A percentile compares a stretch with the other conserved stretches of the same genome.
Evolutionary conservation across 2,113 vertebrate genomes (phyloP).

Genomic region (Dicaeum eximium): DNA sequence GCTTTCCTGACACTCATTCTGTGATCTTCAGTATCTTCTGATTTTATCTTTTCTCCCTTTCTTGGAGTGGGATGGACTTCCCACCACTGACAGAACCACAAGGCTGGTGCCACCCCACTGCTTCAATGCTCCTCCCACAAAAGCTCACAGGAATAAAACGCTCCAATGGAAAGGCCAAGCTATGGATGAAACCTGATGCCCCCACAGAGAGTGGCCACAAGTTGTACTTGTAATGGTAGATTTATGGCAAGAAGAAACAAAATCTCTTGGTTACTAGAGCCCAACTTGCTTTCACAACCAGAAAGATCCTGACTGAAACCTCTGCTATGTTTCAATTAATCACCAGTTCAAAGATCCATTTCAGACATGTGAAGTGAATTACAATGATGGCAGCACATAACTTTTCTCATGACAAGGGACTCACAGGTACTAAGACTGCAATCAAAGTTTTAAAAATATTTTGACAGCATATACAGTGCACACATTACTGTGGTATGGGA

Average conservation of each 20-base stretch:
- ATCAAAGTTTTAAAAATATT: background rate
- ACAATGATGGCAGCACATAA: background rate
- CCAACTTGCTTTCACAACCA: background rate
- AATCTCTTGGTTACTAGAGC: background rate
- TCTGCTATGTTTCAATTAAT: background rate
- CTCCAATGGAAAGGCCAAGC: background rate
- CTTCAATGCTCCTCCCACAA: background rate
- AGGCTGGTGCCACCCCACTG: background rate
- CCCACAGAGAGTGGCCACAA: accelerated
- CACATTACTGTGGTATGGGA: background rate
- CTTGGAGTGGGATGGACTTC: background rate
- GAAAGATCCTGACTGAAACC: background rate
- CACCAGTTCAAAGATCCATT: background rate
- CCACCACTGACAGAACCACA: background rate
- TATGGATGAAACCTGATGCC: background rate
- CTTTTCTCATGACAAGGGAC: background rate
- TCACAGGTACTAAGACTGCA: background rate
- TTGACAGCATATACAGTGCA: background rate
- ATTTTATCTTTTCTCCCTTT: background rate
- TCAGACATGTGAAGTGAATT: background rate
- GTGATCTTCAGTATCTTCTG: background rate
- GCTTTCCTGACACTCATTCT: background rate
- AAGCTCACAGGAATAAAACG: background rate
- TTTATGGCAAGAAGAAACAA: background rate
- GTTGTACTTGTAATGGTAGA: background rate